These are phyloP conservation scores for Danionella cerebrum DNA, from an alignment of 2,113 vertebrate species.

Conservation along the genomic window DNA sequence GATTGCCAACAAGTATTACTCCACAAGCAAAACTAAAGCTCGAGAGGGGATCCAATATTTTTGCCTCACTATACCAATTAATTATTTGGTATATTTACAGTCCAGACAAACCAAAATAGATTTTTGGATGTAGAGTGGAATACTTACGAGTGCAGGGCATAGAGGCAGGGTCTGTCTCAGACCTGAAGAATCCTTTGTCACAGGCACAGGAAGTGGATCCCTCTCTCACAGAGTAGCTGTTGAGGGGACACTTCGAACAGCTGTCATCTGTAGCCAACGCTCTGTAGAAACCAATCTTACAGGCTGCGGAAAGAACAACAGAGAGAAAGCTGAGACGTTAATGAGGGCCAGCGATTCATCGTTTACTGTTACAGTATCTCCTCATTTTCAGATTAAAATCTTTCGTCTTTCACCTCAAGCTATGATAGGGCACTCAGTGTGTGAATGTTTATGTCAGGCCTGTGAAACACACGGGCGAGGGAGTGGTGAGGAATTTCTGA, in stretches of 20 bases:
- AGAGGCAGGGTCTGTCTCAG: constrained; percentile 75
- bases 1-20: no score
- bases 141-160: constrained; percentile 87
- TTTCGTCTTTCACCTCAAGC: no score
- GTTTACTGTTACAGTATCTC: background rate
- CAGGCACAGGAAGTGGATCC: constrained; percentile 80
- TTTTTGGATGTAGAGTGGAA: background rate
- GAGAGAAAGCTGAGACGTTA: background rate
- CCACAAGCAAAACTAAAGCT: no score
- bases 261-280: constrained; percentile 71
- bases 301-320: constrained; percentile 56
- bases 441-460: no score
- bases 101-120: no score
- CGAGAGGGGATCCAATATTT: no score
- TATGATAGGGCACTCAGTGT: no score
- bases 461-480: background rate
- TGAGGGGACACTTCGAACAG: constrained; percentile 79
- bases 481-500: constrained; percentile 19
- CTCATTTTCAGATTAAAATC: background rate
- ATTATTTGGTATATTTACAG: no score
- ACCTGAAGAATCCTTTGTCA: constrained; percentile 76
- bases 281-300: constrained; percentile 82
- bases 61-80: no score
- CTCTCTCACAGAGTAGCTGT: constrained; percentile 80
- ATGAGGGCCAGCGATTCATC: background rate